Evolutionary conservation across 2,888 invertebrate genomes (phyloP), one percentile per base, ranked within the genome.

Genomic region (Oxyteleia sp.): DNA sequence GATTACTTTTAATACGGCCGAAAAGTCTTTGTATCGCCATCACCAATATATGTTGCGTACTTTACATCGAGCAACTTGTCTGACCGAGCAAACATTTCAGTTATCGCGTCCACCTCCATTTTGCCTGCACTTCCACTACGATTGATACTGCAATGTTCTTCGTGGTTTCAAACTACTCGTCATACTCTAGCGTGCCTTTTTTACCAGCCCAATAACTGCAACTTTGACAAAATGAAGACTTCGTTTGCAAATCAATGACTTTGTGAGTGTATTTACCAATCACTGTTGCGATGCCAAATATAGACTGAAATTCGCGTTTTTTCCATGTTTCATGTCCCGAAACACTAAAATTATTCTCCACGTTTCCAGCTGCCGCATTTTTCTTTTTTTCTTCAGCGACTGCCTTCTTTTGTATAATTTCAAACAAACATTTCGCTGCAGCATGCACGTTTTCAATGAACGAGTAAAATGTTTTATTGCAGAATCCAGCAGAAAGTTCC

Each of bases 11-110:
- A 59, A 15, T 11, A 59, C n/a, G n/a, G n/a, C n/a, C n/a, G n/a
- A 23, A 64, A 74, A 29, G 74, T 66, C 55, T 79, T 79, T 10
- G 79, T 18, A 41, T 80, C 57, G 5, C 80, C 80, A 47, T 80
- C 71, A 7, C 80, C 72, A 29, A 80, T 72, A 26, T 72, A 72
- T 16, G 29, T 72, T 0, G 15, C 47, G 20, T 80, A 80, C 43
- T 63, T 72, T 4, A 69, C 63, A 5, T 43, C 29, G 32, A 51
- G 35, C 13, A 26, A 26, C 5, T 71, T 57, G 15, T 78, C 59
- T n/a, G 78, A 69, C 3, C 68, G 41, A 8, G 20, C 18, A 38
- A 69, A 45, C 38, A 38, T 38, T 38, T 38, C 38, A 10, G 10
- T 38, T 8, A 38, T 38, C 2, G 38, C 38, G 38, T 38, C 38